Evolutionary conservation across 2,888 invertebrate species (phyloP), one percentile per base, ranked within the genome.

Genomic region (Amphipoea lucens): DNA sequence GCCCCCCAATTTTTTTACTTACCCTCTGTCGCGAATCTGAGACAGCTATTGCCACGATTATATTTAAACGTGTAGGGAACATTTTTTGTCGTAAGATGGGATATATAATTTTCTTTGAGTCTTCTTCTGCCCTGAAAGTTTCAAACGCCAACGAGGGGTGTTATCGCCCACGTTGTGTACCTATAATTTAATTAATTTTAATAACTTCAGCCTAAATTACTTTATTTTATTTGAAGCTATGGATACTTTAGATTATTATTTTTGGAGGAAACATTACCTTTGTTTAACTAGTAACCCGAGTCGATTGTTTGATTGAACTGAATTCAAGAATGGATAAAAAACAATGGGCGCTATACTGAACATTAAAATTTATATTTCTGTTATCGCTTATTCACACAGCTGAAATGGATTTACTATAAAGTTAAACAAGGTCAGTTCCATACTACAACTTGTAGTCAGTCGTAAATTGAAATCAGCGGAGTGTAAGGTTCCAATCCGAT

Each of bases 381-480:
- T 73, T 84, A 84, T 85, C 86, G 84, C 77, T 57, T 72, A 57
- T 69, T 76, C 75, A 23, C 71, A 40, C 72, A 60, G 60, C 42
- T 74, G 74, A 74, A 85, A 68, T 72, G 54, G 48, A 72, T 85
- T 81, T 78, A 82, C 67, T 78, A 75, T 69, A 78, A 85, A 77
- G 84, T 84, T 75, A 66, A 82, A 72, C 84, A 57, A 85, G 86
- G 86, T 84, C 86, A 84, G 84, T 77, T 85, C 62, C 69, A 23
- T 54, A 66, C 66, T 65, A 74, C 57, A 45, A 66, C 11, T 68
- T 23, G 68, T 45, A 62, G 23, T 74, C 51, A 45, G 60, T 45
- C 51, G 36, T 80, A 75, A 62, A 68, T 76, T 76, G 62, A 82
- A 82, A 63, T 82, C 76, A 36, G 68, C 36, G n/a, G 20, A 54